Percentiles rank a stretch among this genome's conserved stretches.
phyloP scores from a whole-genome alignment of 2,888 invertebrate species.

The Amblyjoppa proteus region DNA sequence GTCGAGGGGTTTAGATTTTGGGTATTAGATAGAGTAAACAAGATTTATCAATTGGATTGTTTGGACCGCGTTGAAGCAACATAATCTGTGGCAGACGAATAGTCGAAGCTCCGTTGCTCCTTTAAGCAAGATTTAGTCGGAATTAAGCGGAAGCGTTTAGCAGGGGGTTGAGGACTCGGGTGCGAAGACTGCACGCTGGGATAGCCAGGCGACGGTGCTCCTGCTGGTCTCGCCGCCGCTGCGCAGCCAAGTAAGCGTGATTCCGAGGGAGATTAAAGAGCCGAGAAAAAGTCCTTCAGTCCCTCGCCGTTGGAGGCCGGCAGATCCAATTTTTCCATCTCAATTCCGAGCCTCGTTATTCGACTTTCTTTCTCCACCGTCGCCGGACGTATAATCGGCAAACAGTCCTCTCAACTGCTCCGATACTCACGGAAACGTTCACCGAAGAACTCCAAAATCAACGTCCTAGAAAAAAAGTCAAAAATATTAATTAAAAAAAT shows the following conservation, averaged over 20 bases:
- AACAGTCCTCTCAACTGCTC: constrained; percentile 8
- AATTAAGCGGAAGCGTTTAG: constrained; percentile 65
- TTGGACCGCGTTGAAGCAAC: constrained; percentile 17
- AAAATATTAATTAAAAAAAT: not conserved
- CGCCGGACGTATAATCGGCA: constrained; percentile 5
- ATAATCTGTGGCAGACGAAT: constrained; percentile 19
- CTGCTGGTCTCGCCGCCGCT: constrained; percentile 41
- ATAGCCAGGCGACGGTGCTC: constrained; percentile 55
- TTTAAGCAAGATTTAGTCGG: constrained; percentile 49
- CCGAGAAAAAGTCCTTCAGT: constrained; percentile 59
- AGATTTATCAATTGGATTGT: constrained; percentile 54
- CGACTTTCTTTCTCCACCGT: constrained; percentile 29
- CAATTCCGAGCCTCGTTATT: constrained; percentile 53
- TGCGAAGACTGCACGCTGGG: constrained; percentile 62
- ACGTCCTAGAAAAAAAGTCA: not conserved
- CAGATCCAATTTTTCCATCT: constrained; percentile 67
- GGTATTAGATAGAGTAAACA: constrained; percentile 27
- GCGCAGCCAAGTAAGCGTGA: constrained; percentile 64
- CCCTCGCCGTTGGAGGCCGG: constrained; percentile 50
- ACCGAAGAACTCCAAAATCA: not conserved
- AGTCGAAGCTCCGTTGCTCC: constrained; percentile 45
- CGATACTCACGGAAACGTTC: not conserved
- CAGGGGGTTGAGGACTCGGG: constrained; percentile 49
- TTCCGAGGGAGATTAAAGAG: constrained; percentile 67
- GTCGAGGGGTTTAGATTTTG: not conserved